Evolutionary conservation across 2,113 vertebrate genomes (phyloP).

Genomic region (Zingel zingel): DNA sequence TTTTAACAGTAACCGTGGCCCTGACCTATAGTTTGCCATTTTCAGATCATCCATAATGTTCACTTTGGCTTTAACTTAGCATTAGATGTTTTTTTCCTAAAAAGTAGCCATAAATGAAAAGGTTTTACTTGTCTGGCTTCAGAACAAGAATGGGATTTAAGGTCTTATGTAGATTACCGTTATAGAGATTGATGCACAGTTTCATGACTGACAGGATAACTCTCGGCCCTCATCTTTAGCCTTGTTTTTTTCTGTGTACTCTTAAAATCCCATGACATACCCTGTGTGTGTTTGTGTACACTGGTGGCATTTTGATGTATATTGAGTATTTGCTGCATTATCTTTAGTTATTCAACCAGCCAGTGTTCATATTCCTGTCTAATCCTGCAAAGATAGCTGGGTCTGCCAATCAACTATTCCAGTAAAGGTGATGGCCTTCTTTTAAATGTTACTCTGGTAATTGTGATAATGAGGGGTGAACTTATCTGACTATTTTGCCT

Average conservation of each 20-base stretch:
- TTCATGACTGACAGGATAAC: background rate
- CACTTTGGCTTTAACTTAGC: conserved; percentile 20
- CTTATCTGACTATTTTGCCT: conserved; percentile 15
- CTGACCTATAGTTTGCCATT: background rate
- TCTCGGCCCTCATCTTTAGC: background rate
- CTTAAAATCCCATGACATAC: background rate
- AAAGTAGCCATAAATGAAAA: background rate
- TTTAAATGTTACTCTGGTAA: conserved; percentile 23
- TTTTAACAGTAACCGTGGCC: conserved; percentile 4
- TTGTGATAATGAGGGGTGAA: conserved; percentile 27
- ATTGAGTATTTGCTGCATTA: conserved; percentile 30
- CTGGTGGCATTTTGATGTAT: conserved; percentile 41
- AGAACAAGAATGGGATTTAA: background rate
- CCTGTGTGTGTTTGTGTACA: background rate
- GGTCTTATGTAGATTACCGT: background rate
- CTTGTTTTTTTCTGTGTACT: conserved; percentile 16
- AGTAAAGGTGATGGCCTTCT: conserved; percentile 12
- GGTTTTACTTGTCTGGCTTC: conserved; percentile 6
- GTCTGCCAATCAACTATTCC: conserved; percentile 32
- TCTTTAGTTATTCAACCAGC: conserved; percentile 36
- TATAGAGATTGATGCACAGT: background rate
- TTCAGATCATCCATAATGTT: background rate
- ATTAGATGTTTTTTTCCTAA: background rate
- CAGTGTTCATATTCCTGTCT: conserved; percentile 35
- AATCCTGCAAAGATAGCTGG: conserved; percentile 50